Conservation (phyloP, 2,113 vertebrate species). For the Istiophorus platypterus region DNA sequence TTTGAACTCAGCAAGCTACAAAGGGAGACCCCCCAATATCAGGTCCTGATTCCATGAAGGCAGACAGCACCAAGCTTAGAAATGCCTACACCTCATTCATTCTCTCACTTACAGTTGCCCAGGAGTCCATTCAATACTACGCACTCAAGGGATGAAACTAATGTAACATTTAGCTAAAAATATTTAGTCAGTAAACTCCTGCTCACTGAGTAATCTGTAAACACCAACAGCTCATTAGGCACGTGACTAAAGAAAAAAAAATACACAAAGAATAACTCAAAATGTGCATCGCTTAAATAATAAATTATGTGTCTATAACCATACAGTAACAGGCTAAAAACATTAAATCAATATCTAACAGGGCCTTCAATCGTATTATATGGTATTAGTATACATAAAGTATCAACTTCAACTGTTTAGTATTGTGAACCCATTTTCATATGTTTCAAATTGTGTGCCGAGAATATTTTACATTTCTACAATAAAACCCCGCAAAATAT, state of each 20-base stretch:
- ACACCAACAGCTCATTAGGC: background rate
- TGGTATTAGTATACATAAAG: background rate
- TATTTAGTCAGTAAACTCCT: constrained; percentile 4
- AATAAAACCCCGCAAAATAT: constrained; percentile 8
- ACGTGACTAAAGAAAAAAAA: background rate
- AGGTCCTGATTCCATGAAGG: constrained; percentile 55
- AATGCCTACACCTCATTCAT: constrained; percentile 52
- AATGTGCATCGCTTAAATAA: background rate
- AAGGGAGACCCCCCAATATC: constrained; percentile 66
- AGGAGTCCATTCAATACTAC: constrained; percentile 35
- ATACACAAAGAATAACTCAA: background rate
- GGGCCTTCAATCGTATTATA: background rate
- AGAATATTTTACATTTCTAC: background rate
- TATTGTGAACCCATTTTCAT: background rate
- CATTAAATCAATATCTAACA: background rate
- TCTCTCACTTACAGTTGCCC: constrained; percentile 50
- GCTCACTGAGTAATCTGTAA: background rate
- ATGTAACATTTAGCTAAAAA: constrained; percentile 41
- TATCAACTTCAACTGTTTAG: background rate
- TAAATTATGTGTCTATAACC: background rate
- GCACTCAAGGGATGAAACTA: constrained; percentile 17
- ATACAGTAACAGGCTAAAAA: background rate
- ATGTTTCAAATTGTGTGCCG: background rate
- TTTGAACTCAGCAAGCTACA: constrained; percentile 83
- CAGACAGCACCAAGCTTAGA: constrained; percentile 43